Base-by-base conservation (phyloP, 2,888 invertebrate genomes). In the Acleris literana region DNA sequence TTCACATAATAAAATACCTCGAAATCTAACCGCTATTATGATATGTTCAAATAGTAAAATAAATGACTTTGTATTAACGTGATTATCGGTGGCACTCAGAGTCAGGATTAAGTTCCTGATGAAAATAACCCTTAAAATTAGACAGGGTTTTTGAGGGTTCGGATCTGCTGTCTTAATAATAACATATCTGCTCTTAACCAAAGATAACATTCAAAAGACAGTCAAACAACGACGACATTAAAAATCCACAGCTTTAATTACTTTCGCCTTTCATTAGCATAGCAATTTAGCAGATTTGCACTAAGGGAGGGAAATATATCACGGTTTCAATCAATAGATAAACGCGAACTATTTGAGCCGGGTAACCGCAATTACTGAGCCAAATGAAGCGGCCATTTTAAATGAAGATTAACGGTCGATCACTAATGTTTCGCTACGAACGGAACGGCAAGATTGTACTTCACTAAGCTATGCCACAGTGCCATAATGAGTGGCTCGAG, bases 401-500 rank as follows among this genome's bases (percentile, higher is more conserved):
- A 76, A 77, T 75, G 75, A 76, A 77, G 77, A 77, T 76, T 72
- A 73, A 76, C 72, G 74, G 70, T 71, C 70, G 66, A 66, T 68
- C 70, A 62, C 33, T 29, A 58, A 58, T 46, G 44, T 51, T 64
- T 43, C 39, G 29, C 49, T 61, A 39, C 18, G 25, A 46, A 16
- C 17, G 11, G 18, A 20, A 18, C 20, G 18, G 13, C 39, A 39
- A 17, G 18, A 49, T 17, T 20, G 18, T 20, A 2, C 13, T 49
- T 9, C 5, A 5, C 0, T 49, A 9, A 49, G 17, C 5, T 20
- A 49, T 18, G 20, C 46, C 46, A 39, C 39, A 13, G 11, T 39
- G 39, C 39, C 13, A 13, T 11, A 39, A 13, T 39, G 39, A 39
- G 39, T 39, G 39, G 39, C 39, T 9, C 39, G 39, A 33, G 33